Evolutionary conservation across 2,888 invertebrate genomes (phyloP).

Genomic region (Quadriops clusia): DNA sequence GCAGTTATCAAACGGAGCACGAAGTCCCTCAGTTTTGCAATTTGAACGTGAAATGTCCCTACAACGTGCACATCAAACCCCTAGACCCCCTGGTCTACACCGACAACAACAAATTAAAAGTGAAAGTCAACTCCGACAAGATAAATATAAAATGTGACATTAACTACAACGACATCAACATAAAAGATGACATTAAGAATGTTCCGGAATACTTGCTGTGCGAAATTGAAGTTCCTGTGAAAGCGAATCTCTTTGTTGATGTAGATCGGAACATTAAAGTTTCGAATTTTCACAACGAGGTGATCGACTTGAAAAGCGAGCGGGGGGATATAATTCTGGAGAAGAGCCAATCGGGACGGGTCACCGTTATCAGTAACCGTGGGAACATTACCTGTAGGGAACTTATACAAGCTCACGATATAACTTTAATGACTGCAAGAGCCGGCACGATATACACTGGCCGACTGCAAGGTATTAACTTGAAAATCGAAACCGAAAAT

Average conservation of each 20-base stretch:
- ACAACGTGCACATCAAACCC: constrained; percentile 25
- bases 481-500: no score
- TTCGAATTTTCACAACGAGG: constrained; percentile 26
- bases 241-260: constrained; percentile 28
- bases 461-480: no score
- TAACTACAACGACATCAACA: constrained; percentile 21
- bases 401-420: constrained; percentile 25
- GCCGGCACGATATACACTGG: no score
- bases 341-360: constrained; percentile 16
- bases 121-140: constrained; percentile 15
- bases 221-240: constrained; percentile 27
- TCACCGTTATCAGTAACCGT: constrained; percentile 11
- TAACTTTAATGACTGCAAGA: constrained; percentile 16
- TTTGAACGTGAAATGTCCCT: constrained; percentile 25
- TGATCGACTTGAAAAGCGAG: constrained; percentile 20
- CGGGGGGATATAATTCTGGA: constrained; percentile 18
- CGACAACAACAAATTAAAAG: constrained; percentile 25
- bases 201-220: constrained; percentile 18
- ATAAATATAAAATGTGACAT: constrained; percentile 8
- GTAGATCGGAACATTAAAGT: constrained; percentile 23
- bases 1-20: no score
- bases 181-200: constrained; percentile 12
- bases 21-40: constrained; percentile 24
- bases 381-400: constrained; percentile 26
- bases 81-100: constrained; percentile 28